Conservation (phyloP, 2,888 invertebrate species). For the Chloroclysta siterata region DNA sequence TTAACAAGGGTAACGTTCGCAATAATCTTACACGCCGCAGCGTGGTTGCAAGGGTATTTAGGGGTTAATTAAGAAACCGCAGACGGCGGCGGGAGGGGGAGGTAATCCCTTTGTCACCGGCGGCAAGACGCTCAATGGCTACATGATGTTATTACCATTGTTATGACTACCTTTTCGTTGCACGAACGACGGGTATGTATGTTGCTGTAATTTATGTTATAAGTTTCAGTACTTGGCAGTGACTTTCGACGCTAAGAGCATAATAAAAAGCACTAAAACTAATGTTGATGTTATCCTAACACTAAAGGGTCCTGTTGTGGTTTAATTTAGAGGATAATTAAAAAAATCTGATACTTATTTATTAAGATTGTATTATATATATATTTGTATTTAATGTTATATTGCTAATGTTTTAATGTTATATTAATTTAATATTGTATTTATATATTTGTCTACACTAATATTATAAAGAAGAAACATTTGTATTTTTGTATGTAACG, state of each 20-base stretch:
- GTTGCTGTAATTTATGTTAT: slow-evolving; percentile 17
- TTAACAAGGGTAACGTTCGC: slow-evolving; percentile 75
- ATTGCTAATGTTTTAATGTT: too few species aligned
- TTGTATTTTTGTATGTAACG: too few species aligned
- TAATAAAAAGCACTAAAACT: too few species aligned
- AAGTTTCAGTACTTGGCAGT: background rate
- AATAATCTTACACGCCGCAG: slow-evolving; percentile 76
- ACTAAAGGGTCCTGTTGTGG: too few species aligned
- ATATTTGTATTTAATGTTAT: too few species aligned
- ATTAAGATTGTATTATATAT: too few species aligned
- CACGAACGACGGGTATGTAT: slow-evolving; percentile 35
- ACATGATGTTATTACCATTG: slow-evolving; percentile 55
- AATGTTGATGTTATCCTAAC: too few species aligned
- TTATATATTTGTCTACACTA: too few species aligned
- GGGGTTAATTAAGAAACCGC: slow-evolving; percentile 84
- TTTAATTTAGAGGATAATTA: too few species aligned
- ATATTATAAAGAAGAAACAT: too few species aligned
- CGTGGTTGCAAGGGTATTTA: slow-evolving; percentile 75
- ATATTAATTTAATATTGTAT: too few species aligned
- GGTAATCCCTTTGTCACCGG: slow-evolving; percentile 80
- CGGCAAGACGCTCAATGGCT: slow-evolving; percentile 64
- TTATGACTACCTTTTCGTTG: slow-evolving; percentile 52
- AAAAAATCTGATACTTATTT: too few species aligned
- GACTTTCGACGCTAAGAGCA: background rate
- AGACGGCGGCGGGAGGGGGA: slow-evolving; percentile 63